Base-by-base conservation (phyloP, 2,113 vertebrate species). In the Himantopus leucocephalus region DNA sequence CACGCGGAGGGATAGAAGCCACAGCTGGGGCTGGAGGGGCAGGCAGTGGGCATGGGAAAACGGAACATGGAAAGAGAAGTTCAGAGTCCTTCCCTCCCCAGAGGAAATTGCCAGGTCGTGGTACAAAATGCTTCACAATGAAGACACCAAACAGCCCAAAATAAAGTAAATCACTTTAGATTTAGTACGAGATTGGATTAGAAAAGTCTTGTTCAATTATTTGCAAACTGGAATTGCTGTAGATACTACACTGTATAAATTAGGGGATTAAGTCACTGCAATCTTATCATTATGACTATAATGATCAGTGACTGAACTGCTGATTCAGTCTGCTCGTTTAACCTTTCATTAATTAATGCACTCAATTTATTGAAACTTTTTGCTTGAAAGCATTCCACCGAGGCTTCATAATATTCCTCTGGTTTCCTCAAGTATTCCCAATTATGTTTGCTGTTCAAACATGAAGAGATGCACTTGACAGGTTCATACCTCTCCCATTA, bases 1-100 rank as follows among this genome's bases (percentile, higher is more conserved):
- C 4, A 2, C 0, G 0, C 0, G 7, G 27, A 87, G 24, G 16
- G 16, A 23, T 3, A 47, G 39, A 30, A 90, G 22, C 7, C 48
- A 52, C 0, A 64, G 30, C 21, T 58, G 52, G 15, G 15, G 24
- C 43, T 73, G 17, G 10, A 62, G 17, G 1, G 2, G 12, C 8
- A 39, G 24, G 24, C 2, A 47, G 24, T 5, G n/a, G 14, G 5
- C 59, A 64, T 10, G 37, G 17, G 34, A 87, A 83, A 88, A 53
- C 15, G 18, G 43, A 73, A 74, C 21, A 37, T 1, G 18, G 41
- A 48, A 89, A 68, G 15, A 64, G 3, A 68, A 63, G 6, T 10
- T 39, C 52, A 26, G 14, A 74, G 12, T 60, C 2, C 2, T n/a
- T 60, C 55, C 19, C 48, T 37, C 39, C 24, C 39, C 27, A 39